Percentiles rank a stretch among this genome's conserved stretches.
phyloP scores from a whole-genome alignment of 2,888 invertebrate genomes.

The Pherbina coryleti region DNA sequence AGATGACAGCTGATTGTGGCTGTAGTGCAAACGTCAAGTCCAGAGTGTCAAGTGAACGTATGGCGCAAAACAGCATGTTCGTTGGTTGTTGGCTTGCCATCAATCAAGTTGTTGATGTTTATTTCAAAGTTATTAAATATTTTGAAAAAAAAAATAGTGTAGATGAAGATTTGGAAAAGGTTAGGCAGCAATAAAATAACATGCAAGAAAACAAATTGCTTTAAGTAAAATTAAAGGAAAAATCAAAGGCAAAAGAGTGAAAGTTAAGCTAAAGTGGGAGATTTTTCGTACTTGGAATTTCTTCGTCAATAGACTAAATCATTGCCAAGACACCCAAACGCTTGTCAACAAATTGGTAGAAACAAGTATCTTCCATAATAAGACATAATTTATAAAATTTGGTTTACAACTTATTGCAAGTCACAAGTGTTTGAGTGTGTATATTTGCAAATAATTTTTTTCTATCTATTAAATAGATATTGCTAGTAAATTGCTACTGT shows the following conservation, averaged over 20 bases:
- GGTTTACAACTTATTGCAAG: background rate
- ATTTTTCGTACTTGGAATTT: too few species aligned
- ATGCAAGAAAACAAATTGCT: background rate
- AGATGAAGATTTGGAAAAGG: background rate
- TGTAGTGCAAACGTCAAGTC: background rate
- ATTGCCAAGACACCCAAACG: too few species aligned
- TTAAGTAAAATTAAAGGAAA: background rate
- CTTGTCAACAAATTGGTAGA: too few species aligned
- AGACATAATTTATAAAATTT: background rate
- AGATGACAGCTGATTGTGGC: conserved; percentile 17
- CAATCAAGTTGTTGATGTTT: conserved; percentile 2
- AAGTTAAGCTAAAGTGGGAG: too few species aligned
- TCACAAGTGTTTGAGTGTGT: conserved; percentile 1
- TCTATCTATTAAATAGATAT: background rate
- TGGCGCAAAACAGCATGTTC: background rate
- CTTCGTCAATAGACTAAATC: too few species aligned
- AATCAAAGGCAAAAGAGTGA: background rate
- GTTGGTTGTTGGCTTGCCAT: background rate
- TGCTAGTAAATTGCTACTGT: conserved; percentile 3
- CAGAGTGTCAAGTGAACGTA: conserved; percentile 14
- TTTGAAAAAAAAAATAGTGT: background rate
- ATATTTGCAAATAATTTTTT: background rate
- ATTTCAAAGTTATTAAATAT: background rate
- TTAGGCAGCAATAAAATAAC: background rate
- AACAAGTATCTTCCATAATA: background rate